Conservation (phyloP, 2,113 vertebrate species). For the Leptobrachium ailaonicum region DNA sequence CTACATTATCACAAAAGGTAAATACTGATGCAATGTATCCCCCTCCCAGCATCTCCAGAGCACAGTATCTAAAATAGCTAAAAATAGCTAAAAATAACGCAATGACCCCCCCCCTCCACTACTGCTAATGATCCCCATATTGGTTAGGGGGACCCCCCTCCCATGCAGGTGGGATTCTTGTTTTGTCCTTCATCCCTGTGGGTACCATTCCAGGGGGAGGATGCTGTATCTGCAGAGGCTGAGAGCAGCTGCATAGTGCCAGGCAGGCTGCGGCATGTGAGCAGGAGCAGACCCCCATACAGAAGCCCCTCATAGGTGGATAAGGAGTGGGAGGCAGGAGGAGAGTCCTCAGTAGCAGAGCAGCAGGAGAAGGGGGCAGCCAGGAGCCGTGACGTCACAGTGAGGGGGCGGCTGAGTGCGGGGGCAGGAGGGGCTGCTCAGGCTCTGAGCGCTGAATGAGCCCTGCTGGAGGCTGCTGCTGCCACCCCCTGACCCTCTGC, state of each 20-base stretch:
- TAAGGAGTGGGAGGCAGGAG: conserved; percentile 8
- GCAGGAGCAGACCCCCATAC: conserved; percentile 5
- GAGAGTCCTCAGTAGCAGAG: neutral
- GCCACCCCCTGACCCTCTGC: conserved; percentile 1
- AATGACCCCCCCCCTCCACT: no score
- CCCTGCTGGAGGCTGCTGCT: conserved; percentile 24
- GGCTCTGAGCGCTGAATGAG: conserved; percentile 25
- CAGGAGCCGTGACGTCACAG: conserved; percentile 23
- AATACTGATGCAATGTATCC: no score
- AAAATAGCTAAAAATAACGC: no score
- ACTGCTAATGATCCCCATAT: no score
- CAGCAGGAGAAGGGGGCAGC: neutral
- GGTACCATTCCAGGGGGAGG: no score
- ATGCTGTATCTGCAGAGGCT: no score
- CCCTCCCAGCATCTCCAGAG: no score
- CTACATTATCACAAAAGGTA: no score
- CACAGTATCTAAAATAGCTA: no score
- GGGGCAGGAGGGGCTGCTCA: conserved; percentile 43
- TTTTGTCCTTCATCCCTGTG: no score
- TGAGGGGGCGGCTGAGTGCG: conserved; percentile 36
- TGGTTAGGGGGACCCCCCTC: no score
- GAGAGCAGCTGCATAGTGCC: conserved; percentile 1
- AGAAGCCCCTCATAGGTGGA: conserved; percentile 25
- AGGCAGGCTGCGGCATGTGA: conserved; percentile 13
- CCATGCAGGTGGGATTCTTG: no score